phyloP scores from a whole-genome alignment of 2,113 vertebrate genomes.

The Notothenia coriiceps region DNA sequence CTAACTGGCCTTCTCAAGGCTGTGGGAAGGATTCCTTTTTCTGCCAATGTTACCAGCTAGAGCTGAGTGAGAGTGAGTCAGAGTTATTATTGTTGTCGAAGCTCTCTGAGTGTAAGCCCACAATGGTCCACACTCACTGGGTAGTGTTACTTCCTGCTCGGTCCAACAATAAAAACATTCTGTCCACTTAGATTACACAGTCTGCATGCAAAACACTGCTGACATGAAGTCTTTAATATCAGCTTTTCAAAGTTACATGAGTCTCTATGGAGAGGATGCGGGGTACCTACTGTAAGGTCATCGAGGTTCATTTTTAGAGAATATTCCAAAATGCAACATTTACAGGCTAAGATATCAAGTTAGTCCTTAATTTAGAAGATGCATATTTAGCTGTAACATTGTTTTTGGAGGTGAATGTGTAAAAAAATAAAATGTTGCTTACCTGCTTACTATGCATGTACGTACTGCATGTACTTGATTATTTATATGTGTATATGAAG shows the following conservation, averaged over 20 bases:
- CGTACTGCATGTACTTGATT: too few relatives aligned
- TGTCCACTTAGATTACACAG: conserved; percentile 30
- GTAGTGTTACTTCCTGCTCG: conserved; percentile 20
- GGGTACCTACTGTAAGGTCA: not conserved
- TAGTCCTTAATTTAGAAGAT: not conserved
- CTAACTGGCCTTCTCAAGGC: conserved; percentile 21
- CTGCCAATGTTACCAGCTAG: conserved; percentile 53
- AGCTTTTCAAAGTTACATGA: conserved; percentile 18
- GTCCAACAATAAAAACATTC: conserved; percentile 35
- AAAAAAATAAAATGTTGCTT: too few relatives aligned
- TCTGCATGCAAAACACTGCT: conserved; percentile 3
- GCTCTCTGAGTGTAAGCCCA: conserved; percentile 47
- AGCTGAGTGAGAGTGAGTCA: conserved; percentile 61
- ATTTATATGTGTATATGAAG: too few relatives aligned
- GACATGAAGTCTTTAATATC: conserved; percentile 19
- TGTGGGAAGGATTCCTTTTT: conserved; percentile 34
- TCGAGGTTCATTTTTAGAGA: not conserved
- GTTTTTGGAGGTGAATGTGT: too few relatives aligned
- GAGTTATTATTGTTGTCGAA: conserved; percentile 45
- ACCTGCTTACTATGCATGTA: too few relatives aligned
- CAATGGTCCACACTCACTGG: conserved; percentile 12
- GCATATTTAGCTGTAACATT: too few relatives aligned
- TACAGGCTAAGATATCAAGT: not conserved
- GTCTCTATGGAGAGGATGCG: not conserved
- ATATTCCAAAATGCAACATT: not conserved